phyloP scores from a whole-genome alignment of 53 echinoderm and acorn worm genomes.

The Zoroaster sp. region DNA sequence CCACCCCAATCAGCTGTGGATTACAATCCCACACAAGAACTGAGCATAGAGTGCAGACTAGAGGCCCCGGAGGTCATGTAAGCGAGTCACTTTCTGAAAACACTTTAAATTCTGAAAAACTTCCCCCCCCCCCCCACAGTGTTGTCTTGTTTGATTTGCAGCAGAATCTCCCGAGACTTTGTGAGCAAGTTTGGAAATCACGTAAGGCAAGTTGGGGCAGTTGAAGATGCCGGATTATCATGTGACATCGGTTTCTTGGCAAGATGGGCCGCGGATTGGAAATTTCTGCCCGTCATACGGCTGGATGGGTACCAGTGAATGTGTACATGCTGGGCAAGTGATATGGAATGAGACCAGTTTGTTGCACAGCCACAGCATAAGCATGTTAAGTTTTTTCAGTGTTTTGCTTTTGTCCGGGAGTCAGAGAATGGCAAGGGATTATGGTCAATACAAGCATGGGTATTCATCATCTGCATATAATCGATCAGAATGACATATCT shows the following conservation, averaged over 20 bases:
- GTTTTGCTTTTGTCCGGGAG: not conserved
- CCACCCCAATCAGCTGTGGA: too few species aligned
- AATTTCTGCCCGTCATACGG: not conserved
- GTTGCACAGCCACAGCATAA: constrained; percentile 24
- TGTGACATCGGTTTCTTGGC: not conserved
- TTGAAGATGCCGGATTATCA: not conserved
- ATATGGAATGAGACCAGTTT: constrained; percentile 4
- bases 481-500: not conserved
- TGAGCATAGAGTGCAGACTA: not conserved
- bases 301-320: constrained; percentile 19
- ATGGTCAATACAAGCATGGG: constrained; percentile 25
- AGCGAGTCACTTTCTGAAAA: too few species aligned
- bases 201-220: not conserved
- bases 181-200: not conserved
- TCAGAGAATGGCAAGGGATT: not conserved
- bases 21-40: not conserved
- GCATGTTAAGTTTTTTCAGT: not conserved
- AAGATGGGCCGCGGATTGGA: not conserved
- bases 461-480: not conserved
- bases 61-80: not conserved
- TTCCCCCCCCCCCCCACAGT: too few species aligned
- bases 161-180: too few species aligned
- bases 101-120: too few species aligned
- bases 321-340: constrained; percentile 39
- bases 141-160: too few species aligned